Evolutionary conservation across 2,113 vertebrate species (phyloP), one percentile per base, ranked within the genome.

Genomic region (Hylia prasina): DNA sequence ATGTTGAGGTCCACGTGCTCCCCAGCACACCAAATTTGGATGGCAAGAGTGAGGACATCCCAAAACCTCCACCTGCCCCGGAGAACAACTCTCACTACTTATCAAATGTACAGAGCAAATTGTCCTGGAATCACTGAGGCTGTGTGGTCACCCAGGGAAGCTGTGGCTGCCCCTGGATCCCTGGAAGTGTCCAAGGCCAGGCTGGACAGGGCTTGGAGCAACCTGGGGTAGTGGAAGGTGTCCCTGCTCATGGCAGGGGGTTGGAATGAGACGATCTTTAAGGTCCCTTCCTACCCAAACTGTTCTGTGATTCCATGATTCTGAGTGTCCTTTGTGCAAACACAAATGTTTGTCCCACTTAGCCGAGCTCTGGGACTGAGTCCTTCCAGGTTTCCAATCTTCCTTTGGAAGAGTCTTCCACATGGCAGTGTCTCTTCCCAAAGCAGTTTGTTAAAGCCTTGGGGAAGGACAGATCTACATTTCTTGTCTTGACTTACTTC

Each of bases 131-230:
- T 54, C 30, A 35, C 35, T 28, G 15, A 72, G 45, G n/a, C 47
- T 70, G 20, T 51, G 27, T 33, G 63, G 33, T 39, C 40, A 33
- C 22, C 15, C 54, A 61, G 45, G 2, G 64, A 4, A 69, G 5
- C 19, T 30, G 24, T 24, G 56, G 39, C 20, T 70, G 54, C 24
- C 18, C 56, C 73, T 69, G 37, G 35, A 47, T n/a, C 48, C 45
- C 75, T 54, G n/a, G 30, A 18, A 79, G n/a, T 13, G 40, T 25
- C 10, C 56, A 40, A 40, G 40, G 13, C 24, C 56, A 47, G 28
- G 19, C 0, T 61, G 47, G 54, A 60, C 0, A 0, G n/a, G 10
- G 19, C n/a, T 63, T 63, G 28, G 30, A 87, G 65, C 30, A 47
- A 0, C 11, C 48, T 40, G n/a, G 48, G 35, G 2, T 2, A 30